Conservation (phyloP, 2,888 invertebrate genomes). For the Cabera pusaria region DNA sequence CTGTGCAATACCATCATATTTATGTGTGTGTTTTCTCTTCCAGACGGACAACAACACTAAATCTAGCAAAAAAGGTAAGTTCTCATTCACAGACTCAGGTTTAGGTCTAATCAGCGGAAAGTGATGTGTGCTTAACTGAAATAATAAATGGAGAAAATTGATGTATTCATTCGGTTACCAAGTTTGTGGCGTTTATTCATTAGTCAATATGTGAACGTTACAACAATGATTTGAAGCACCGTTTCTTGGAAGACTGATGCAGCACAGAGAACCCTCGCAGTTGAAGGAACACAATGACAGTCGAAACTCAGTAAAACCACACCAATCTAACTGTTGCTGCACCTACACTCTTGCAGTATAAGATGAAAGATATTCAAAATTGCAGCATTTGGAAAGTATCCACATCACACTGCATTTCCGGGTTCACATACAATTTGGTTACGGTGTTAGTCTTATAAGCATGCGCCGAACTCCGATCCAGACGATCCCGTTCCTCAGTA, state of each 20-base stretch:
- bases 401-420: slow-evolving; percentile 21
- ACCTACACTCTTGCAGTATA: slow-evolving; percentile 28
- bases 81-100: slow-evolving; percentile 6
- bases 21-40: slow-evolving; percentile 45
- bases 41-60: slow-evolving; percentile 84
- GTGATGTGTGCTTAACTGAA: slow-evolving; percentile 5
- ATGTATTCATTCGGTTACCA: slow-evolving; percentile 2
- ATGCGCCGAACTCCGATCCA: slow-evolving; percentile 35
- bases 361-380: slow-evolving; percentile 28
- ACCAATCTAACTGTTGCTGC: slow-evolving; percentile 7
- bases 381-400: slow-evolving; percentile 27
- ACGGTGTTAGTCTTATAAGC: slow-evolving; percentile 29
- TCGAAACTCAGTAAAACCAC: slow-evolving; percentile 15
- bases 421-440: slow-evolving; percentile 14
- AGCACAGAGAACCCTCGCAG: slow-evolving; percentile 1
- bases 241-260: slow-evolving; percentile 18
- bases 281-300: slow-evolving; percentile 31
- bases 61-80: slow-evolving; percentile 79
- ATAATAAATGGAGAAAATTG: slow-evolving; percentile 1
- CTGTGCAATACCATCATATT: slow-evolving; percentile 24
- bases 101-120: slow-evolving; percentile 11
- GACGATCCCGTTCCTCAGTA: slow-evolving; percentile 38
- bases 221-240: slow-evolving; percentile 12
- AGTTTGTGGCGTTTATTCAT: slow-evolving; percentile 3
- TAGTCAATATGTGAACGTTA: slow-evolving; percentile 7